A percentile compares a stretch with the other conserved stretches of the same genome.
Evolutionary conservation across 2,797 vertebrate genomes (phyloP).

Genomic region (Momotus momota): DNA sequence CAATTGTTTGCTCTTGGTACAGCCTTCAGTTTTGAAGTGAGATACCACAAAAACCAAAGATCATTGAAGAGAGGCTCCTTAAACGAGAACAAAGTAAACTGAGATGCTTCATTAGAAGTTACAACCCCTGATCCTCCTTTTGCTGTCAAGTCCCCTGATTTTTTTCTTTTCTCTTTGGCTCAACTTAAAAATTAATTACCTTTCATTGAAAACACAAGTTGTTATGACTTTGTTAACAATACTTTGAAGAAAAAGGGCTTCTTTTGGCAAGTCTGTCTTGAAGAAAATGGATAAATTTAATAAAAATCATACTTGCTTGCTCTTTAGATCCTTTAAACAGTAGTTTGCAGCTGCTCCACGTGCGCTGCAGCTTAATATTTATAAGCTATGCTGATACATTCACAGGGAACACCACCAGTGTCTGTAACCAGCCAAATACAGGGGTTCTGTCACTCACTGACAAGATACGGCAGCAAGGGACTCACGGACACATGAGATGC

Average conservation of each 20-base stretch:
- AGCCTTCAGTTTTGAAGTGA: neutral
- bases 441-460: neutral
- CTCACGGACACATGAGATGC: accelerated
- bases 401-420: neutral
- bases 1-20: neutral
- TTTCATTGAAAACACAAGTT: neutral
- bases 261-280: neutral
- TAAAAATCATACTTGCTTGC: neutral
- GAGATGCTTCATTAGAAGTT: neutral
- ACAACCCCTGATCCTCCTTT: neutral
- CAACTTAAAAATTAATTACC: slow-evolving; percentile 1
- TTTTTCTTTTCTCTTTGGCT: neutral
- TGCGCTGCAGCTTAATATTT: neutral
- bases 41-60: slow-evolving; percentile 22
- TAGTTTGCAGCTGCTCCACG: neutral
- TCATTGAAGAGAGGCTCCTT: neutral
- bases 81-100: slow-evolving; percentile 6
- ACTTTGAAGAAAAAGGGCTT: neutral
- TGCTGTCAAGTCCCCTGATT: neutral
- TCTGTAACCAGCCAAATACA: neutral
- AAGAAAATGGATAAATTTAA: neutral
- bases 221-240: neutral
- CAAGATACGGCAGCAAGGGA: neutral
- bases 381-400: neutral
- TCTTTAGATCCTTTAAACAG: neutral